Evolutionary conservation across 1,140 invertebrate genomes (phyloP).

Genomic region (Brachionus sp.): DNA sequence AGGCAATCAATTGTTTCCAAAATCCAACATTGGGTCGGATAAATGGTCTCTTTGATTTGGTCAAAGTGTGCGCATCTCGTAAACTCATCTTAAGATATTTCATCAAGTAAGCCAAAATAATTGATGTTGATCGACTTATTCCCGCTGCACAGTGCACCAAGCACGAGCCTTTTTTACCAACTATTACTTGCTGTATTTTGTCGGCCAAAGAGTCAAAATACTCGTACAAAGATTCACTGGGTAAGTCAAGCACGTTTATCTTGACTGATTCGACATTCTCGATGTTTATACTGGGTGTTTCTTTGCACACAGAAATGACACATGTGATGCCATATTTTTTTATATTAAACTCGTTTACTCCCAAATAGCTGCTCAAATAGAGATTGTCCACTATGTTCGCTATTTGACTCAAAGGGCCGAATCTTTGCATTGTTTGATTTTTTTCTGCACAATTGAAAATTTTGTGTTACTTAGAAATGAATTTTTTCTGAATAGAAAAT

Average conservation of each 20-base stretch:
- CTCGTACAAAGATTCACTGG: not conserved
- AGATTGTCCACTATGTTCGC: constrained; percentile 40
- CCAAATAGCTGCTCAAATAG: constrained; percentile 14
- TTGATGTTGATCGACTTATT: constrained; percentile 24
- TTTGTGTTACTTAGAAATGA: constrained; percentile 19
- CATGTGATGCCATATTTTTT: constrained; percentile 39
- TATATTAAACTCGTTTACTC: constrained; percentile 1
- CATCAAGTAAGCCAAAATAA: constrained; percentile 44
- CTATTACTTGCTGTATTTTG: constrained; percentile 23
- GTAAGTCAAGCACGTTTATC: not conserved
- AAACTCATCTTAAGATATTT: constrained; percentile 27
- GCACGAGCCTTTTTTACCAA: not conserved
- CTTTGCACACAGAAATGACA: constrained; percentile 32
- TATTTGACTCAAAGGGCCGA: constrained; percentile 17
- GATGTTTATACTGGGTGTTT: constrained; percentile 6
- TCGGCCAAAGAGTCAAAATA: constrained; percentile 27
- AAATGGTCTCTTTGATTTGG: constrained; percentile 36
- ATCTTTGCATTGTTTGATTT: not conserved
- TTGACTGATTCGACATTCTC: constrained; percentile 25
- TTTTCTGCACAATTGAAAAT: not conserved
- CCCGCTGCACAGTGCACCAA: constrained; percentile 46
- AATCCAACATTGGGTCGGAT: constrained; percentile 81
- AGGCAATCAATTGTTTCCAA: constrained; percentile 77
- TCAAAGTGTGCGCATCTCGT: constrained; percentile 8
- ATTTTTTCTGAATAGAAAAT: not conserved